Evolutionary conservation across 2,888 invertebrate species (phyloP), one percentile per base, ranked within the genome.

Genomic region (Yponomeuta evonymella): DNA sequence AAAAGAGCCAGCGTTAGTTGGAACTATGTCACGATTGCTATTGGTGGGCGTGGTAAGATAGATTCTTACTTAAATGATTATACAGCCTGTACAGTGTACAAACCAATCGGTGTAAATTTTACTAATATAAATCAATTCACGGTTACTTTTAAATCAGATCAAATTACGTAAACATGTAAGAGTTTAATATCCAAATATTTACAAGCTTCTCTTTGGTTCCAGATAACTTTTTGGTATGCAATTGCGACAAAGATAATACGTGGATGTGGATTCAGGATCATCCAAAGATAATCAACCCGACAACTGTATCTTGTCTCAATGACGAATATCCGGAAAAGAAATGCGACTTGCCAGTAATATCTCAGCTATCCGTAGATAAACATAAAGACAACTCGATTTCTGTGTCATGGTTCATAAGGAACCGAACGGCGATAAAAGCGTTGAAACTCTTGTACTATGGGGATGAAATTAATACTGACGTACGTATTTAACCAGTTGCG

Each of bases 251-350:
- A 78, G 96, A 97, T 84, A 97, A 97, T 84, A 94, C 97, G 62
- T 97, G 98, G 97, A 96, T 97, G 83, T 98, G 98, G 98, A 93
- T 98, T 77, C 94, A 97, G 81, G 96, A 97, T 86, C 97, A 98
- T 90, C 95, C 96, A 15, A 90, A 87, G 80, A 87, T 88, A 74
- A 84, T 92, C 71, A 88, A 88, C 75, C 78, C 85, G 3, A 86
- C 82, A 72, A 79, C 84, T 70, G 84, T 88, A 2, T 80, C 84
- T 67, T 92, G 92, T 72, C 74, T 84, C 23, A 88, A 90, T 72
- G 81, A 89, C 73, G 90, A 91, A 73, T 89, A 89, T 76, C 91
- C 90, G 2, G 88, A 82, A 74, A 88, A 89, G 75, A 89, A 89
- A 77, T 92, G 92, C 77, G 88, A 90, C 75, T 94, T 96, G 67